These are phyloP conservation scores for Frankliniella fusca DNA, from an alignment of 2,888 invertebrate genomes.

Conservation along the genomic window DNA sequence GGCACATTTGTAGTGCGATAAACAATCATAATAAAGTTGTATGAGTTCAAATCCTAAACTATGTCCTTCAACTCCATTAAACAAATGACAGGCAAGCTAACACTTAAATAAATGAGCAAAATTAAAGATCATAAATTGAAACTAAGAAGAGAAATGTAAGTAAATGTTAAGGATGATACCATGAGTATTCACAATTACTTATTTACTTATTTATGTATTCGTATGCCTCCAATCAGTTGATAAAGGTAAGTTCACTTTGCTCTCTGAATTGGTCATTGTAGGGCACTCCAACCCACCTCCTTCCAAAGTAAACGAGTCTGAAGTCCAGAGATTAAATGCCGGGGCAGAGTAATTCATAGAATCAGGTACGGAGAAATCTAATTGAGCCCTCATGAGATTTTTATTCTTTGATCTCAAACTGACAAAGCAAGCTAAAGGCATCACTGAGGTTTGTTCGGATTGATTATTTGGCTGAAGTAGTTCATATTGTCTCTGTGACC, in stretches of 20 bases:
- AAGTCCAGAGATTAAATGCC: background rate
- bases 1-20: background rate
- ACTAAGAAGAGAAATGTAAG: background rate
- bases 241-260: background rate
- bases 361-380: background rate
- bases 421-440: background rate
- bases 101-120: conserved; percentile 8
- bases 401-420: background rate
- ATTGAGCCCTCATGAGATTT: background rate
- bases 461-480: background rate
- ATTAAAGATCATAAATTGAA: background rate
- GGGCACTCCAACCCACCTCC: background rate
- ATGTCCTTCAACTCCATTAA: background rate
- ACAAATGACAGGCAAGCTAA: conserved; percentile 8
- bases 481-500: background rate
- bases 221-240: background rate
- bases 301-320: background rate
- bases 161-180: background rate
- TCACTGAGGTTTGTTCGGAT: background rate
- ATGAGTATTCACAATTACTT: background rate
- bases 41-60: background rate
- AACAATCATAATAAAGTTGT: background rate
- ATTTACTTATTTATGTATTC: background rate
- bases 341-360: background rate
- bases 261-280: background rate